Evolutionary conservation across 2,113 vertebrate species (phyloP).

Genomic region (Suncus etruscus): DNA sequence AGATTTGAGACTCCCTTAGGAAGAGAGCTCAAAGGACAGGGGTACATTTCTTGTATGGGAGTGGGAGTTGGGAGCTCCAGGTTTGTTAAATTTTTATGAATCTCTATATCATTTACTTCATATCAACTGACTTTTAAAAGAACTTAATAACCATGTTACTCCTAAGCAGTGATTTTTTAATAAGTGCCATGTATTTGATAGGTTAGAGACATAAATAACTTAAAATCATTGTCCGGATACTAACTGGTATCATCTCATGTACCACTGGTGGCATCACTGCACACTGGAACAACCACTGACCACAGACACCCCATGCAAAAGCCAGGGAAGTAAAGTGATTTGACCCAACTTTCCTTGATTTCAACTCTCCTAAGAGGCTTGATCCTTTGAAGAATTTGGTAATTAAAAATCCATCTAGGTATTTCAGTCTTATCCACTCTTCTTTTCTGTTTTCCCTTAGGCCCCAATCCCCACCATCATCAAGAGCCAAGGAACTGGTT

Average conservation of each 20-base stretch:
- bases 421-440: not conserved
- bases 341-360: not conserved
- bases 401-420: not conserved
- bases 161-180: not conserved
- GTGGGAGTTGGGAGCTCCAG: not conserved
- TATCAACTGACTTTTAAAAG: not conserved
- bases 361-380: not conserved
- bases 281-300: not conserved
- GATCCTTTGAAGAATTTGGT: not conserved
- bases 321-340: not conserved
- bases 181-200: not conserved
- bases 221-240: not conserved
- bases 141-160: not conserved
- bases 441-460: not conserved
- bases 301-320: not conserved
- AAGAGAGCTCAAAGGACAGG: not conserved
- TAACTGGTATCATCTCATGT: not conserved
- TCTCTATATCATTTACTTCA: not conserved
- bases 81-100: constrained; percentile 14
- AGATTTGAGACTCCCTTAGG: not conserved
- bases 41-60: not conserved
- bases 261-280: not conserved
- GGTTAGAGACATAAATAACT: constrained; percentile 1
- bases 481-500: not conserved
- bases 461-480: not conserved